Evolutionary conservation across 2,888 invertebrate species (phyloP).

Genomic region (Aporophyla nigra): DNA sequence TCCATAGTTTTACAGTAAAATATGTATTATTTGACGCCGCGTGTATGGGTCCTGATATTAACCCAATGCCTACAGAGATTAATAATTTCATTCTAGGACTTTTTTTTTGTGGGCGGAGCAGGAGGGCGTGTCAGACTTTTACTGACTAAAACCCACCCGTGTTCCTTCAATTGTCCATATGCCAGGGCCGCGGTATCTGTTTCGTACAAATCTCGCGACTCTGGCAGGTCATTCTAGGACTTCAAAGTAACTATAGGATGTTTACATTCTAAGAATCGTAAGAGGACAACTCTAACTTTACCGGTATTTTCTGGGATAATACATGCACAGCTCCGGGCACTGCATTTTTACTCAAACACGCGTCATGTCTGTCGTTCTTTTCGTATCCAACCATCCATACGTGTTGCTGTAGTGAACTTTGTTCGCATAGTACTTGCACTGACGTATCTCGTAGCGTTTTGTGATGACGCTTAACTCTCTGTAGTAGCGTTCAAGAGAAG

Average conservation of each 20-base stretch:
- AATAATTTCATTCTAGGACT: too few relatives aligned
- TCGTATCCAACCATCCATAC: constrained; percentile 37
- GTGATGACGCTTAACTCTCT: constrained; percentile 2
- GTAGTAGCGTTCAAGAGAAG: neutral
- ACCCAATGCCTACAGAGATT: neutral
- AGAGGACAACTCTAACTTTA: neutral
- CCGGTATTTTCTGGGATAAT: neutral
- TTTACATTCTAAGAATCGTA: neutral
- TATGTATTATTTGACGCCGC: neutral
- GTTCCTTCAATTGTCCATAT: too few relatives aligned
- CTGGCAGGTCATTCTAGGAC: neutral
- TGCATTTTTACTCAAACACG: constrained; percentile 12
- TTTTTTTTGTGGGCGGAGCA: too few relatives aligned
- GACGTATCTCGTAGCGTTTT: constrained; percentile 24
- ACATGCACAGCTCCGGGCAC: constrained; percentile 3
- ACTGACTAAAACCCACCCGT: too few relatives aligned
- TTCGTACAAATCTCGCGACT: too few relatives aligned
- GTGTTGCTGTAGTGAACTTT: constrained; percentile 24
- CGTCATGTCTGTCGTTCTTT: constrained; percentile 19
- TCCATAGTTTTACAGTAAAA: neutral
- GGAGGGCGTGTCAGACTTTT: too few relatives aligned
- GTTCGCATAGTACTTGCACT: constrained; percentile 24
- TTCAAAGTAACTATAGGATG: neutral
- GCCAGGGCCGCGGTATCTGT: too few relatives aligned
- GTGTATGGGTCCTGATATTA: neutral